Conservation (phyloP, 2,888 invertebrate species). For the Resseliella maxima region DNA sequence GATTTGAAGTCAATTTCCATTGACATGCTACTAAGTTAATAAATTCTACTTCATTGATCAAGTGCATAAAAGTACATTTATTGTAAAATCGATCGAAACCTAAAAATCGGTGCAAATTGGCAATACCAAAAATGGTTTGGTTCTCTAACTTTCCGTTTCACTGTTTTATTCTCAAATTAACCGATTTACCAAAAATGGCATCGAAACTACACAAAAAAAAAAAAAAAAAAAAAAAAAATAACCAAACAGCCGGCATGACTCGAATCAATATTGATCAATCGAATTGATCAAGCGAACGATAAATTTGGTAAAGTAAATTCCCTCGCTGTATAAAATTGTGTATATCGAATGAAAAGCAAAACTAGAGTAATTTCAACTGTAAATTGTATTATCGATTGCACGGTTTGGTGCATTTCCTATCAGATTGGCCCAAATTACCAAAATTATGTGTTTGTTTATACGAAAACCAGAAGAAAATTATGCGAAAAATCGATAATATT, state of each 20-base stretch:
- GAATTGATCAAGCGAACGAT: slow-evolving; percentile 2
- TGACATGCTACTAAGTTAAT: no score
- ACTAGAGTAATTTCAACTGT: background rate
- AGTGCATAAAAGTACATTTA: background rate
- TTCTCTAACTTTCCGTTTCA: background rate
- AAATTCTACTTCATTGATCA: background rate
- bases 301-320: no score
- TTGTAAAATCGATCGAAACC: background rate
- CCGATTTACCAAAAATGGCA: background rate
- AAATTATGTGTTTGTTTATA: background rate
- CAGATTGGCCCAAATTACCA: background rate
- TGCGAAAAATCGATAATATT: background rate
- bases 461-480: background rate
- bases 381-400: background rate
- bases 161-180: background rate
- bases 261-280: background rate
- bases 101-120: background rate
- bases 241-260: background rate
- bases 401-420: background rate
- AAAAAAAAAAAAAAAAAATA: background rate
- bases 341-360: no score
- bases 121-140: background rate
- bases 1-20: no score
- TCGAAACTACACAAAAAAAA: background rate
- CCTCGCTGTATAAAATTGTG: no score